Percentiles rank a stretch among this genome's conserved stretches.
Evolutionary conservation across 2,888 invertebrate species (phyloP).

Genomic region (Exocentrus adspersus): DNA sequence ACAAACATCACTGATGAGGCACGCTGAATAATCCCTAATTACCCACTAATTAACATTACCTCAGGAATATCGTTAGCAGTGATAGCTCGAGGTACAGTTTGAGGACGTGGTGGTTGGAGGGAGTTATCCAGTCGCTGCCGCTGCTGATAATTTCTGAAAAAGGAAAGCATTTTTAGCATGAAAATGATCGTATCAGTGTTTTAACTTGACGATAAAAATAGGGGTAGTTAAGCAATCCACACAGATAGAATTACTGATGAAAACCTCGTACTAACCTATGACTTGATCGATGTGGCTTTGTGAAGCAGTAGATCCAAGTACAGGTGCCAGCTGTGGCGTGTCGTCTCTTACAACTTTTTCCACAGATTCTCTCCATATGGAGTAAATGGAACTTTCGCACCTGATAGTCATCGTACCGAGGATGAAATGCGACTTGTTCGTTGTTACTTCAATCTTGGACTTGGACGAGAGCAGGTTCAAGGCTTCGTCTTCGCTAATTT

Average conservation of each 20-base stretch:
- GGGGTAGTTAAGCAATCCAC: too few relatives aligned
- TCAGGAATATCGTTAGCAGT: constrained; percentile 18
- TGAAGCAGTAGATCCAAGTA: constrained; percentile 61
- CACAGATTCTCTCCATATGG: constrained; percentile 54
- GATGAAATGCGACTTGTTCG: constrained; percentile 54
- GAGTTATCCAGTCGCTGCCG: background rate
- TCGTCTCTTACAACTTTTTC: constrained; percentile 56
- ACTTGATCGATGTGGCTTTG: constrained; percentile 56
- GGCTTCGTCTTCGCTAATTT: constrained; percentile 47
- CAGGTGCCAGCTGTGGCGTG: constrained; percentile 57
- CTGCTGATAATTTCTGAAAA: constrained; percentile 36
- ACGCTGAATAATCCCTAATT: constrained; percentile 28
- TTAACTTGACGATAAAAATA: too few relatives aligned
- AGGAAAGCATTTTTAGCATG: background rate
- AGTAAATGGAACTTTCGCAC: constrained; percentile 56
- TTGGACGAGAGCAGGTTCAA: constrained; percentile 52
- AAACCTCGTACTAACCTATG: constrained; percentile 35
- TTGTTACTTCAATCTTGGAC: constrained; percentile 55
- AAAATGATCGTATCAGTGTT: too few relatives aligned
- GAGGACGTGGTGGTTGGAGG: background rate
- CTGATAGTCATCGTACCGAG: constrained; percentile 54
- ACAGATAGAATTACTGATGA: too few relatives aligned
- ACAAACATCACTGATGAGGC: constrained; percentile 33
- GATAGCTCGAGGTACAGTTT: background rate
- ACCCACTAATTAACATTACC: constrained; percentile 32